Evolutionary conservation across 2,113 vertebrate genomes (phyloP).

Genomic region (Callipepla squamata): DNA sequence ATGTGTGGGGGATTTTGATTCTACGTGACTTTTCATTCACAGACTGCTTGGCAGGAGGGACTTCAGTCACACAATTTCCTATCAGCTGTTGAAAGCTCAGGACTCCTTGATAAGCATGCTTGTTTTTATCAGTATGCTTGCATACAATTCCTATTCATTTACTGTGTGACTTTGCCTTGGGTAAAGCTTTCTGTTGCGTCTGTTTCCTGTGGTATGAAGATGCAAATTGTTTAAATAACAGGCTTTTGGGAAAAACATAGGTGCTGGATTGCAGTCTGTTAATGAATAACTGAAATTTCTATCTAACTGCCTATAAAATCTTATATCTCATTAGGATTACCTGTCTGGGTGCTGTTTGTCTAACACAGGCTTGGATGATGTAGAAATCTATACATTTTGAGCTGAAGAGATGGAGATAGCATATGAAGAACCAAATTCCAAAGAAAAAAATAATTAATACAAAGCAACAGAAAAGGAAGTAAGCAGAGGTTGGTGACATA

Average conservation of each 20-base stretch:
- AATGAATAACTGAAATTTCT: neutral
- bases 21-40: neutral
- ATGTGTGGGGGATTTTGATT: neutral
- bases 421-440: slow-evolving; percentile 81
- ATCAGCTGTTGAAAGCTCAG: neutral
- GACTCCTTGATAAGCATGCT: neutral
- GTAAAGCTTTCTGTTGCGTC: neutral
- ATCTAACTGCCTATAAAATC: neutral
- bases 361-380: slow-evolving; percentile 91
- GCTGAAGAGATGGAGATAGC: slow-evolving; percentile 87
- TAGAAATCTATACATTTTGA: slow-evolving; percentile 90
- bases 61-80: neutral
- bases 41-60: neutral
- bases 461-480: slow-evolving; percentile 80
- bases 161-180: neutral
- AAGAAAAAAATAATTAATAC: slow-evolving; percentile 79
- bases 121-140: neutral
- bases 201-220: neutral
- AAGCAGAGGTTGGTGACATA: slow-evolving; percentile 69
- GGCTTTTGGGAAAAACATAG: neutral
- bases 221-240: neutral
- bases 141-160: neutral
- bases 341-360: slow-evolving; percentile 84
- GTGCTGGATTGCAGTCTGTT: neutral
- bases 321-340: slow-evolving; percentile 76